Conservation (phyloP, 2,113 vertebrate species). For the Cacatua alba region DNA sequence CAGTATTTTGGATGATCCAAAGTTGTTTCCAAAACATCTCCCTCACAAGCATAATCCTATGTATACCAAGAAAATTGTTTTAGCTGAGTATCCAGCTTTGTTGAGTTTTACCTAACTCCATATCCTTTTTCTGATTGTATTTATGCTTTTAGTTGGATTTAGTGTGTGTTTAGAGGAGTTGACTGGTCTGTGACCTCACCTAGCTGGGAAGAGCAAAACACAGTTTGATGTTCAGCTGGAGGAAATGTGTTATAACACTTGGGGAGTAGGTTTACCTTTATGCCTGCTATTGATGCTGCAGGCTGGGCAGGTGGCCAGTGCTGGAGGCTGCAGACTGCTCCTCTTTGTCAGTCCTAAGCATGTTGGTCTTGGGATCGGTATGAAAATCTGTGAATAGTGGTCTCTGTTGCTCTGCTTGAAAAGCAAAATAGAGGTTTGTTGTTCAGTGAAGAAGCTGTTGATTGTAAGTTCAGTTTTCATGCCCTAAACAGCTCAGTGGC, state of each 20-base stretch:
- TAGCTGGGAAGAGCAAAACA: neutral
- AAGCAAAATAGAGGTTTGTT: slow-evolving; percentile 28
- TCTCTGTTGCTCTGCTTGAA: slow-evolving; percentile 29
- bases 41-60: neutral
- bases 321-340: neutral
- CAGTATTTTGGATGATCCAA: neutral
- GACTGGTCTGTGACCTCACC: neutral
- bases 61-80: neutral
- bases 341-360: neutral
- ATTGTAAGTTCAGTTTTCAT: neutral
- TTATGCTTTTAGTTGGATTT: neutral
- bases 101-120: neutral
- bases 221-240: neutral
- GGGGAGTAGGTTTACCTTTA: neutral
- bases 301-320: neutral
- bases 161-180: neutral
- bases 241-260: neutral
- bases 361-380: neutral
- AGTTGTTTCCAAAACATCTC: neutral
- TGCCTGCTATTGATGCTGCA: neutral
- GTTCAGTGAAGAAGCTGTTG: neutral
- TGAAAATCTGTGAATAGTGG: neutral
- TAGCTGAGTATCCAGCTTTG: neutral
- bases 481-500: neutral
- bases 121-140: neutral